Evolutionary conservation across 2,797 vertebrate species (phyloP).

Genomic region (Coregonus ussuriensis): DNA sequence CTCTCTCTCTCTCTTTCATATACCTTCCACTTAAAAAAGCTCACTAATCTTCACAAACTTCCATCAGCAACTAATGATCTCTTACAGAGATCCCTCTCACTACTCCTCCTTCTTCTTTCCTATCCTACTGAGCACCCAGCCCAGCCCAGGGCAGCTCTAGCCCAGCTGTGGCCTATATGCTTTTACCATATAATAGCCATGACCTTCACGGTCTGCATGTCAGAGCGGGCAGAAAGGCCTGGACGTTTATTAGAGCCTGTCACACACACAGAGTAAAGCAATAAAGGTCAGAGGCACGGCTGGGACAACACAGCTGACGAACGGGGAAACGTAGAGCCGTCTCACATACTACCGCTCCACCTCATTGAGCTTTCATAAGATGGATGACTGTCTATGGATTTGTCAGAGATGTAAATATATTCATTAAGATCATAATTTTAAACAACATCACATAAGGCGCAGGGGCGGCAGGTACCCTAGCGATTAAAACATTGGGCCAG

Average conservation of each 20-base stretch:
- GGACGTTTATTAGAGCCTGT: conserved; percentile 68
- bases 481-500: too few species aligned
- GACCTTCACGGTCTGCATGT: conserved; percentile 75
- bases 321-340: conserved; percentile 56
- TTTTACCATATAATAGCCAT: conserved; percentile 73
- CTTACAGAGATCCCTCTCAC: conserved; percentile 43
- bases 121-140: not conserved
- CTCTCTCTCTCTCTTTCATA: too few species aligned
- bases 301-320: conserved; percentile 66
- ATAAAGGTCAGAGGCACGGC: conserved; percentile 69
- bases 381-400: conserved; percentile 6
- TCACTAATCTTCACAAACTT: conserved; percentile 34
- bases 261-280: conserved; percentile 47
- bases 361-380: conserved; percentile 51
- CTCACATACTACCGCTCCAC: conserved; percentile 55
- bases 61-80: conserved; percentile 53
- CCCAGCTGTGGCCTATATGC: conserved; percentile 72
- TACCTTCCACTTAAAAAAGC: conserved; percentile 1
- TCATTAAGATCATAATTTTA: not conserved
- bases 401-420: conserved; percentile 15
- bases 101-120: not conserved
- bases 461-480: too few species aligned
- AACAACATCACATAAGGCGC: not conserved
- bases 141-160: conserved; percentile 8
- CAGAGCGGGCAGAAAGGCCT: conserved; percentile 40